Percentiles rank a stretch among this genome's conserved stretches.
Conservation (phyloP, 2,113 vertebrate genomes). For the Hemiscyllium ocellatum region DNA sequence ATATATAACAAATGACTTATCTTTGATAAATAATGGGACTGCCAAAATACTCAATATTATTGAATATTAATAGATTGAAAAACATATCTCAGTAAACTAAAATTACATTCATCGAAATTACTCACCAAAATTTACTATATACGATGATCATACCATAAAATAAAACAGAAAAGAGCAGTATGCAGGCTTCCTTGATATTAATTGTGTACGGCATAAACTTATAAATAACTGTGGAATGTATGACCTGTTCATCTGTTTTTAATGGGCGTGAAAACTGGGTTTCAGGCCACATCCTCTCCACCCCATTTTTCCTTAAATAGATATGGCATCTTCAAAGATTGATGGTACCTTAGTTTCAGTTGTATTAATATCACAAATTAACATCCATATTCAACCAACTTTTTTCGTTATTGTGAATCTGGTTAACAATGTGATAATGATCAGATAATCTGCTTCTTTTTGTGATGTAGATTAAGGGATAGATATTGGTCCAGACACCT, state of each 20-base stretch:
- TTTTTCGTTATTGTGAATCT: too few relatives aligned
- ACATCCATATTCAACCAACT: too few relatives aligned
- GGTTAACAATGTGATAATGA: too few relatives aligned
- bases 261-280: not conserved
- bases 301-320: not conserved
- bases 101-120: not conserved
- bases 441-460: too few relatives aligned
- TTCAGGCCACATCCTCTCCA: not conserved
- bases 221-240: not conserved
- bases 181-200: not conserved
- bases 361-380: too few relatives aligned
- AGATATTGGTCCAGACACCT: too few relatives aligned
- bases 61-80: not conserved
- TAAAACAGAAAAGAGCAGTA: not conserved
- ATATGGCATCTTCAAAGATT: not conserved
- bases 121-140: not conserved
- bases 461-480: too few relatives aligned
- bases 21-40: not conserved
- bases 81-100: not conserved
- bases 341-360: not conserved
- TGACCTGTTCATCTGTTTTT: not conserved
- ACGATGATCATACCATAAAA: not conserved
- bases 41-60: not conserved
- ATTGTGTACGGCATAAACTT: not conserved
- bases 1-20: not conserved